Evolutionary conservation across 1,140 invertebrate species (phyloP), one percentile per base, ranked within the genome.

Genomic region (Cydia splendana): DNA sequence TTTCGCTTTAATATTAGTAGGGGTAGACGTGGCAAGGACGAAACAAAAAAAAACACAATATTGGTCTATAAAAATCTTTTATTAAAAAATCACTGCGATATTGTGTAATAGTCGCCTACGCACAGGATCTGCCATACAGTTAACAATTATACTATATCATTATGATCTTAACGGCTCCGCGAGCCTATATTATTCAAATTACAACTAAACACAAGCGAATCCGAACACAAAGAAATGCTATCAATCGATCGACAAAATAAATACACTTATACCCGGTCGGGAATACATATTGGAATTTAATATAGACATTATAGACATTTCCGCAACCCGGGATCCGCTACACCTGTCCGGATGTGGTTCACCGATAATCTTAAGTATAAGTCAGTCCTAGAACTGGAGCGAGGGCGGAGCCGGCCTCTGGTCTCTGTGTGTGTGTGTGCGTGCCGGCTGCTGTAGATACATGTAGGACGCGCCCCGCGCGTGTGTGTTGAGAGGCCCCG

Each of bases 41-140:
- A 78, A 78, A 2, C 83, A 89, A 89, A 84, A 82, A 82, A 88
- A 88, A 88, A 79, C 76, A 80, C 79, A 24, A 74, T 67, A 57
- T 82, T 85, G 85, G 87, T 90, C 88, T 91, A 91, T 91, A 93
- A 93, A 91, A 91, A 88, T 89, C 85, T 88, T 92, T 93, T 91
- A 83, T 84, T 86, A 89, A 87, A 91, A 90, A 92, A 93, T 88
- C 89, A 93, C 89, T 92, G 91, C 88, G 84, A 87, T 88, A 85
- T 82, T 84, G 82, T 88, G 85, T 85, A 80, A 80, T 76, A 82
- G 78, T 76, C 81, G 81, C 80, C 83, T 84, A 85, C 84, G 77
- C 80, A 84, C 83, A 87, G 81, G 82, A 82, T 83, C 81, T 80
- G 84, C 81, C 85, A 78, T 85, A 84, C 84, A 87, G 81, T 82